Base-by-base conservation (phyloP, 2,888 invertebrate genomes). In the Leistus spinibarbis region DNA sequence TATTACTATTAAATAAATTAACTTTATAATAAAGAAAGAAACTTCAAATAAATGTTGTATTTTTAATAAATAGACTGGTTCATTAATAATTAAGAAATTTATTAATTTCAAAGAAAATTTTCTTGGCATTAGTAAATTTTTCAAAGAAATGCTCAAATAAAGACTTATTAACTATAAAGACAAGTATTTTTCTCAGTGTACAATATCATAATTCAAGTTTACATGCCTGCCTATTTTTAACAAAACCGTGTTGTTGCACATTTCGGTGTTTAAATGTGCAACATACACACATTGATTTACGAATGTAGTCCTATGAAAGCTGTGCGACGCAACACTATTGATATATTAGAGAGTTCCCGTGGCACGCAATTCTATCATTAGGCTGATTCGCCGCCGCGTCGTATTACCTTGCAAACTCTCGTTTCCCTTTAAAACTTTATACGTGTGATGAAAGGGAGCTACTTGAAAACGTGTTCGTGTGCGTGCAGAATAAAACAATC, bases 341-440 rank as follows among this genome's bases (percentile, higher is more conserved):
- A 65, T 65, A 57, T 40, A 40, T 40, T 40, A 65, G 13, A 65
- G 13, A 27, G 65, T 65, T 65, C 27, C 13, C 65, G 23, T 27
- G 24, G 27, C 65, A 65, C 65, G 65, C 65, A 23, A 65, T 65
- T 24, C 24, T 65, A 65, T 65, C 65, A 65, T 65, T 62, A 62
- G 62, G 19, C 24, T 22, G 62, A 23, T 62, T 62, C 62, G 40
- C 40, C 40, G 40, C 40, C 40, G 40, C 10, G 7, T 7, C 40
- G 40, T 13, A 13, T 40, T 40, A 13, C 40, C 7, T 40, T 40
- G 40, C 40, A 40, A 40, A 40, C 40, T 40, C 40, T 40, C 40
- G 40, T 40, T 40, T 40, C 40, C 40, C 40, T 40, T 40, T 40
- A 1, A 40, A 40, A 40, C 40, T 40, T 40, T 40, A 40, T 40